Conservation (phyloP, 2,113 vertebrate genomes). For the Microtus pennsylvanicus region DNA sequence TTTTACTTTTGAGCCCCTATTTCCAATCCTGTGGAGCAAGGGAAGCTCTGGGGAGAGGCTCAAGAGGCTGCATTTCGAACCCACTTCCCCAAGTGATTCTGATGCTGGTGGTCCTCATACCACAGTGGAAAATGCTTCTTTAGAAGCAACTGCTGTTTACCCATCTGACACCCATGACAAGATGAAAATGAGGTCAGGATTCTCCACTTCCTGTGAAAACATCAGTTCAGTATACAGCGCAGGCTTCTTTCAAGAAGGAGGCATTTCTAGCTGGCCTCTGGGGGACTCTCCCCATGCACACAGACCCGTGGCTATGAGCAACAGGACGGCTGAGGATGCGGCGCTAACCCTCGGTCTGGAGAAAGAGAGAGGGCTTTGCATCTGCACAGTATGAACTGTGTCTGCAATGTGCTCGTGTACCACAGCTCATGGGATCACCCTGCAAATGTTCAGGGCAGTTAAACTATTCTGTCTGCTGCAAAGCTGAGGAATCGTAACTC, state of each 20-base stretch:
- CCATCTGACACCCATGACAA: neutral
- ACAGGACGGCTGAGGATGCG: neutral
- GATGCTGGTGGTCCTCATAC: neutral
- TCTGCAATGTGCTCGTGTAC: neutral
- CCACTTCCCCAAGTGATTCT: neutral
- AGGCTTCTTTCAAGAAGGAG: neutral
- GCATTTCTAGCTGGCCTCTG: neutral
- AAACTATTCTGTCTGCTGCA: slow-evolving; percentile 29
- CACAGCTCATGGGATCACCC: neutral
- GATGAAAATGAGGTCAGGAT: neutral
- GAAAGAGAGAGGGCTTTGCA: neutral
- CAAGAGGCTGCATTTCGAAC: neutral
- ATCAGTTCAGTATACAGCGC: neutral
- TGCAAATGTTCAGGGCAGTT: neutral
- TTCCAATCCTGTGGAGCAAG: neutral
- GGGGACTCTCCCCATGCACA: neutral
- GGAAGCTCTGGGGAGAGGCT: neutral
- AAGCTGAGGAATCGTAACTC: slow-evolving; percentile 19
- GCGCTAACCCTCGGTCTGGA: neutral
- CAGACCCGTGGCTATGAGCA: neutral
- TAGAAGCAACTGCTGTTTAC: neutral
- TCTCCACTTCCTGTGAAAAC: neutral
- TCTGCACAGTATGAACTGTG: neutral
- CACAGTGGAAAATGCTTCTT: slow-evolving; percentile 16
- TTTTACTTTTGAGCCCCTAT: neutral